Conservation (phyloP, 2,888 invertebrate genomes). For the Ryuthela nishihirai region DNA sequence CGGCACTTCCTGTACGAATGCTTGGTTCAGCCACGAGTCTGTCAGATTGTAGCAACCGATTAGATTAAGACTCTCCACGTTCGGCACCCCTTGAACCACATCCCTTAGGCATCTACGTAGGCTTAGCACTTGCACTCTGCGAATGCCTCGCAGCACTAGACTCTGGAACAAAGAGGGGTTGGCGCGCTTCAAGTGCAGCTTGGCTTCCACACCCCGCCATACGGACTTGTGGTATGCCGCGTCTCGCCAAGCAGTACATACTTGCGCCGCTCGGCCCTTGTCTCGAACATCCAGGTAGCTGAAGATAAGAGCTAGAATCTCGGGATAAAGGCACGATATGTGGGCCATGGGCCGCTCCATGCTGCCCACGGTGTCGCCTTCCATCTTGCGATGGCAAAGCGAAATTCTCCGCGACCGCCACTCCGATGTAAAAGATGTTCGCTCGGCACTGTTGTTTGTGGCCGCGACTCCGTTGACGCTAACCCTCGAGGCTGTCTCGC, state of each 20-base stretch:
- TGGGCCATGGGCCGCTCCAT: no score
- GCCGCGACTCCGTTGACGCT: no score
- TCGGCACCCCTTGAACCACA: conserved; percentile 78
- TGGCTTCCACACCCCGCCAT: conserved; percentile 91
- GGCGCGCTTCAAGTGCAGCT: conserved; percentile 73
- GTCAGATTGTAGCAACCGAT: conserved; percentile 92
- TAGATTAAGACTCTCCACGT: conserved; percentile 79
- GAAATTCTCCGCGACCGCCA: no score
- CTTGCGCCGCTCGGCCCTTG: conserved; percentile 85
- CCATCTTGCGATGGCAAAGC: no score
- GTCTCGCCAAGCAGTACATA: conserved; percentile 76
- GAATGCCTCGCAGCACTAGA: conserved; percentile 79
- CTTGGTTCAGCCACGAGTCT: conserved; percentile 76
- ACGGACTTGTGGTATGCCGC: conserved; percentile 88
- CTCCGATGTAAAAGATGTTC: no score
- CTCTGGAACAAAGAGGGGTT: conserved; percentile 80
- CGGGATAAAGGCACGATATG: conserved; percentile 85
- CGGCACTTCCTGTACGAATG: conserved; percentile 69
- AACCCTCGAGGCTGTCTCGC: no score
- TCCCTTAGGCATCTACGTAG: conserved; percentile 76
- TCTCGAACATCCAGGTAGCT: conserved; percentile 81
- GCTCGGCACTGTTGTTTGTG: no score
- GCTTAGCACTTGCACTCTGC: conserved; percentile 82
- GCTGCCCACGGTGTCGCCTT: conserved; percentile 2
- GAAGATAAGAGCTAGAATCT: conserved; percentile 87